Evolutionary conservation across 2,888 invertebrate species (phyloP), one percentile per base, ranked within the genome.

Genomic region (Agrotis segetum): DNA sequence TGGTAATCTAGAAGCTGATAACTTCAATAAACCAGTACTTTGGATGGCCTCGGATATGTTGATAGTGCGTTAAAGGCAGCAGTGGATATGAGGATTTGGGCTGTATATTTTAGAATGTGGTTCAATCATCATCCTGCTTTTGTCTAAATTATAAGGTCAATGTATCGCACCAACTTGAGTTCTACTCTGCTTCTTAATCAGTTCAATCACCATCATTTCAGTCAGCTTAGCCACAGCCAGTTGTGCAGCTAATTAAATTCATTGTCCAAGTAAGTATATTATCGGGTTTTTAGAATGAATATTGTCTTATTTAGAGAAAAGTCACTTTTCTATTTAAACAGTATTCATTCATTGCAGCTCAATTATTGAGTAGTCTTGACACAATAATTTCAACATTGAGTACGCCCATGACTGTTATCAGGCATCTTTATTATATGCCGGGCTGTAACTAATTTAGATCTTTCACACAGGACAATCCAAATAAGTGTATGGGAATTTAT

Each of bases 1-100:
- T 63, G 50, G 50, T 82, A 72, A 79, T 79, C 82, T 78, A 47
- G 47, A 52, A 71, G 53, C 78, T 72, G 79, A 79, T 79, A 78
- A 78, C 58, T 82, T 53, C 29, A 79, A 81, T 67, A 67, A 71
- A 81, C 58, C 65, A 68, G 65, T 34, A 78, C 53, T 58, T 61
- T 52, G 64, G 47, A 19, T 62, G 44, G 64, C 77, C 81, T 81
- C 61, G 81, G 46, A 47, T 47, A 52, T 16, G 21, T 49, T 53
- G 80, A 67, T 62, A 79, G 52, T 46, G 47, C 24, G 46, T 49
- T 53, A 19, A 79, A 49, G 49, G 49, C 44, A 34, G 49, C 44
- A 34, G 50, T 50, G 55, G 55, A 40, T 61, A 71, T 50, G 21
- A 46, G 21, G 44, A n/a, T 19, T 71, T 71, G 55, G 29, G 21